phyloP scores from a whole-genome alignment of 2,888 invertebrate genomes.

The Trissonchulus latispiculum region DNA sequence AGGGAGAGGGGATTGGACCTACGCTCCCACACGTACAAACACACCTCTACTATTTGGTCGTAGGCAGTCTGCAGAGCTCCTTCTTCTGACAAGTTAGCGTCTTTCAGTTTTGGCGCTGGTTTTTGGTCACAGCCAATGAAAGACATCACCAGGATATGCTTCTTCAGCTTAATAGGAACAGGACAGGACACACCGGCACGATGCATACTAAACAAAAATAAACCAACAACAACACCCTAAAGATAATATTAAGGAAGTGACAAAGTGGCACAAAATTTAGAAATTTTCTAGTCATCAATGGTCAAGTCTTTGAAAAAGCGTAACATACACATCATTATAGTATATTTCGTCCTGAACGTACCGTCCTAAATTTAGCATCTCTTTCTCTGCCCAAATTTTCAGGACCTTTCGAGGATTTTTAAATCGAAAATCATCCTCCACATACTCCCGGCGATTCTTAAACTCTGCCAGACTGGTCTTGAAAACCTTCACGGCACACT shows the following conservation, averaged over 20 bases:
- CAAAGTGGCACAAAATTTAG: too few relatives aligned
- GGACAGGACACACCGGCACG: constrained; percentile 51
- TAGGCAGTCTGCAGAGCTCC: constrained; percentile 48
- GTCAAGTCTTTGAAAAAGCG: not conserved
- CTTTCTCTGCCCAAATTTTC: constrained; percentile 56
- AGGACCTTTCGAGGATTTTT: constrained; percentile 54
- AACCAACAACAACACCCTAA: constrained; percentile 23
- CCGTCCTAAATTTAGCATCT: constrained; percentile 53
- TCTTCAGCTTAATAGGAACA: constrained; percentile 50
- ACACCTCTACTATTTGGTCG: constrained; percentile 47
- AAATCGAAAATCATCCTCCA: constrained; percentile 55
- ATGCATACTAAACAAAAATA: constrained; percentile 44
- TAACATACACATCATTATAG: too few relatives aligned
- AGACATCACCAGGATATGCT: constrained; percentile 54
- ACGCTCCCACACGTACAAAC: too few relatives aligned
- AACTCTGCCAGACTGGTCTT: constrained; percentile 56
- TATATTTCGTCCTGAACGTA: constrained; percentile 31
- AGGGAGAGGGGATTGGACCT: too few relatives aligned
- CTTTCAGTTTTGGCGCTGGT: constrained; percentile 53
- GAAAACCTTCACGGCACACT: constrained; percentile 54
- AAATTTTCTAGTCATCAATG: not conserved
- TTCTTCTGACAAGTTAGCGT: constrained; percentile 46
- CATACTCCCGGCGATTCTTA: constrained; percentile 53
- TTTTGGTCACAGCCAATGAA: constrained; percentile 52
- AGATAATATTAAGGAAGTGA: too few relatives aligned